Evolutionary conservation across 2,888 invertebrate genomes (phyloP), one percentile per base, ranked within the genome.

Genomic region (Auanema freiburgensis): DNA sequence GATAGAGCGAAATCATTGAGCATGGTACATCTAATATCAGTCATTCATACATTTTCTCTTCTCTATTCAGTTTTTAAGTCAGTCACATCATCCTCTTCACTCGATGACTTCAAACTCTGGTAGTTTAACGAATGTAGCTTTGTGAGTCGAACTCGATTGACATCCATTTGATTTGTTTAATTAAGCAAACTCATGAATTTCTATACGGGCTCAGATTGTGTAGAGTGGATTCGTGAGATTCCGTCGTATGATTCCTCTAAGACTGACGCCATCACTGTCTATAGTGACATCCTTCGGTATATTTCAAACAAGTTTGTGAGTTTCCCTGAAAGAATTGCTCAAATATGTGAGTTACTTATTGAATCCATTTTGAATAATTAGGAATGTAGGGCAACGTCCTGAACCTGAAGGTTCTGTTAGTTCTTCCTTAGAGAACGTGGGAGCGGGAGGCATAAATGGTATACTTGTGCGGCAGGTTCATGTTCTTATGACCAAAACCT

Each of bases 161-260:
- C n/a, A n/a, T n/a, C n/a, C n/a, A n/a, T n/a, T n/a, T n/a, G n/a
- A n/a, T n/a, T n/a, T n/a, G n/a, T n/a, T n/a, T n/a, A n/a, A n/a
- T 66, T 23, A 46, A 66, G 69, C 40, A 46, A 60, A 42, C 63
- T 72, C 21, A 52, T 67, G 24, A 63, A 65, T 10, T 68, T 70
- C 61, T 70, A 65, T 46, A 44, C 57, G 6, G 72, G 63, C 1
- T 57, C 54, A 10, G 42, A 62, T 8, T 59, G 50, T 33, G 57
- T 66, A 4, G 16, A 50, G 1, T 72, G 72, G 72, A 51, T 68
- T 18, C 24, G 33, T 6, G 56, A 60, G 3, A 55, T 68, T 6
- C 67, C 65, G 11, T 51, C 49, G n/a, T 65, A 63, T 59, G 56
- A 44, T 43, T 43, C 41, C 4, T 46, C 61, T 6, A 72, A 69